These are phyloP conservation scores for Stichopus chloronotus DNA, from an alignment of 35 echinoderm and acorn worm species.

Conservation along the genomic window DNA sequence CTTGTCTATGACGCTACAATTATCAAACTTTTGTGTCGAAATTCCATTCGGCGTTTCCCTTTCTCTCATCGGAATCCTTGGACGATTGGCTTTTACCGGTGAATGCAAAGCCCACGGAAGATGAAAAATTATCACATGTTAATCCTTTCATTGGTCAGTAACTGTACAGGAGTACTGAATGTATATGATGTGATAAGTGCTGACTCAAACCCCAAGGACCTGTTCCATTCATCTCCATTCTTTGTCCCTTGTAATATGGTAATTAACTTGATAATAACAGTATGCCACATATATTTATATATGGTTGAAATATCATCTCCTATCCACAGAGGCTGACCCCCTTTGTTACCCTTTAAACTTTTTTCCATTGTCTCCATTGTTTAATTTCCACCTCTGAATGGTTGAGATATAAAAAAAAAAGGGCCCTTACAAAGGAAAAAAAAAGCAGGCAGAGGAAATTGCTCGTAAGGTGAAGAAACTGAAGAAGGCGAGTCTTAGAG, in stretches of 20 bases:
- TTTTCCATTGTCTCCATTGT: background rate
- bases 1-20: background rate
- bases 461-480: background rate
- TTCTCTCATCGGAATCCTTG: background rate
- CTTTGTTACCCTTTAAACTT: background rate
- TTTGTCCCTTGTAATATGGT: background rate
- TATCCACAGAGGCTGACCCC: background rate
- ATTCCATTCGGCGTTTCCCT: background rate
- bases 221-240: background rate
- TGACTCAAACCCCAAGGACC: background rate
- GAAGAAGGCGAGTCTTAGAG: too few species aligned
- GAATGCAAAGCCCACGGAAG: background rate
- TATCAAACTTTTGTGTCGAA: background rate
- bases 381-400: background rate
- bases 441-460: background rate
- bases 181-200: conserved; percentile 34
- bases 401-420: background rate
- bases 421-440: background rate
- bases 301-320: conserved; percentile 36
- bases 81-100: background rate
- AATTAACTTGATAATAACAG: conserved; percentile 22
- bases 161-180: background rate
- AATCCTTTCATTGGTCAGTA: background rate
- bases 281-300: background rate
- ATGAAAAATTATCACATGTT: conserved; percentile 15